phyloP scores from a whole-genome alignment of 2,888 invertebrate genomes.

The Zaprionus obscuricornis region DNA sequence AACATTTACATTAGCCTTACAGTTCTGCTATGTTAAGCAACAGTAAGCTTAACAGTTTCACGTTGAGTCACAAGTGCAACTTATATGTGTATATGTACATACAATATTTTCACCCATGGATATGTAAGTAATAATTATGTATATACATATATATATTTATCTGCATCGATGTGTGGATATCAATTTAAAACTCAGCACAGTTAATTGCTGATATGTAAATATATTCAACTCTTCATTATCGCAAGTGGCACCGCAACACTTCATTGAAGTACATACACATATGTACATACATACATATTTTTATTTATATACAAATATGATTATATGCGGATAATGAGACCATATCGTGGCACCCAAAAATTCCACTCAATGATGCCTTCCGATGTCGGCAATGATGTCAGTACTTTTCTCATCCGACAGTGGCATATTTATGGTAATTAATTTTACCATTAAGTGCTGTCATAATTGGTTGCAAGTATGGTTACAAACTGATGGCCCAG shows the following conservation, averaged over 20 bases:
- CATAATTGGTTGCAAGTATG: constrained; percentile 60
- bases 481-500: constrained; percentile 11
- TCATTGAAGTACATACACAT: constrained; percentile 53
- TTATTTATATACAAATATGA: too few relatives aligned
- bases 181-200: constrained; percentile 34
- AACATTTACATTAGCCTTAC: too few relatives aligned
- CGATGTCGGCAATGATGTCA: constrained; percentile 13
- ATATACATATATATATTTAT: neutral
- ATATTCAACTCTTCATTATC: constrained; percentile 44
- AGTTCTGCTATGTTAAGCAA: too few relatives aligned
- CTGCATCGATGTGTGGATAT: constrained; percentile 2
- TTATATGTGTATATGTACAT: too few relatives aligned
- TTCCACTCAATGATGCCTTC: constrained; percentile 30
- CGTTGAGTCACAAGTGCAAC: too few relatives aligned
- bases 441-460: constrained; percentile 65
- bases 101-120: neutral
- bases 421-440: constrained; percentile 67
- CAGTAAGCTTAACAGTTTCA: too few relatives aligned
- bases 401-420: constrained; percentile 18
- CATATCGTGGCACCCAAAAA: constrained; percentile 38
- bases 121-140: neutral
- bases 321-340: constrained; percentile 29
- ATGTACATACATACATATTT: too few relatives aligned
- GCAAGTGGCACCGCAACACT: constrained; percentile 62
- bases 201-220: constrained; percentile 55